Percentiles rank a stretch among this genome's conserved stretches.
Evolutionary conservation across 1,140 invertebrate species (phyloP).

Genomic region (Sitophilus oryzae): DNA sequence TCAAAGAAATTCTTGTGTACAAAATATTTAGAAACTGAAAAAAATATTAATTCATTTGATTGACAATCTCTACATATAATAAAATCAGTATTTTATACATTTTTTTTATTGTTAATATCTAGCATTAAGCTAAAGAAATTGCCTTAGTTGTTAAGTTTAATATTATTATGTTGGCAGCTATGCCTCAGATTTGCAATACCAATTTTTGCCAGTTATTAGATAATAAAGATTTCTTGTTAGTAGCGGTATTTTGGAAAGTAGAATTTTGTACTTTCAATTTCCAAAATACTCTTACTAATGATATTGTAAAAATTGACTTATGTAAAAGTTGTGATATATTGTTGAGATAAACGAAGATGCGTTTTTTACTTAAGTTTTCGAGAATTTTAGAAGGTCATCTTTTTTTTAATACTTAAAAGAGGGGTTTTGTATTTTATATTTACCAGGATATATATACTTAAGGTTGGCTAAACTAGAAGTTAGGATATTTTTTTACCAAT

Average conservation of each 20-base stretch:
- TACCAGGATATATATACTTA: not conserved
- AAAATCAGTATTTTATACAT: conserved; percentile 2
- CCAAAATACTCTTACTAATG: too few relatives aligned
- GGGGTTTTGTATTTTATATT: conserved; percentile 1
- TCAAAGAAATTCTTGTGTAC: too few relatives aligned
- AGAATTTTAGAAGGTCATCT: conserved; percentile 1
- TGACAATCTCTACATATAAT: not conserved
- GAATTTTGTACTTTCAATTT: too few relatives aligned
- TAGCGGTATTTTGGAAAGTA: too few relatives aligned
- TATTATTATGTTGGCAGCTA: not conserved
- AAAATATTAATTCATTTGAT: too few relatives aligned
- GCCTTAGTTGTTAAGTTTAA: not conserved
- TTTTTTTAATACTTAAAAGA: not conserved
- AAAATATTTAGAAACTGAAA: too few relatives aligned
- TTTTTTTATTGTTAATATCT: not conserved
- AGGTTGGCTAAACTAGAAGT: conserved; percentile 5
- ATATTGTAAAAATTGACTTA: too few relatives aligned
- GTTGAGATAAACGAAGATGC: conserved; percentile 3
- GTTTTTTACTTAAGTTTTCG: conserved; percentile 7
- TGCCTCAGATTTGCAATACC: not conserved
- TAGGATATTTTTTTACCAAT: conserved; percentile 10
- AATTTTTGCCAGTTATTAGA: not conserved
- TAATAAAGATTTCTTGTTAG: too few relatives aligned
- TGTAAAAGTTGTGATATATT: conserved; percentile 9
- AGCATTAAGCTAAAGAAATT: not conserved